These are phyloP conservation scores for Linnaemya tessellans DNA, from an alignment of 2,888 invertebrate genomes.

Conservation along the genomic window DNA sequence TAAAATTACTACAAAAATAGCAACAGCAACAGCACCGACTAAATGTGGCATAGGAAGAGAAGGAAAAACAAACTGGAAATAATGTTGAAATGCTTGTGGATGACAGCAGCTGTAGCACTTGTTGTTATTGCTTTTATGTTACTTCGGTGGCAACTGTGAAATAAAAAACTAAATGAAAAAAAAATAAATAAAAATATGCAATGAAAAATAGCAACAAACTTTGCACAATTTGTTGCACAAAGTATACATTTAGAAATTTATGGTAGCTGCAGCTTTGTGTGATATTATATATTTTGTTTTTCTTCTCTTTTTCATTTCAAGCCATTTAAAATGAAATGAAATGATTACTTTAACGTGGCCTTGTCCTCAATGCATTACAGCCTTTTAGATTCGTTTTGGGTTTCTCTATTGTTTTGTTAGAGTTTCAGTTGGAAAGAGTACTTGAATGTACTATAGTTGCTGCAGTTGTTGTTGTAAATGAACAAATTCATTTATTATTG, in stretches of 20 bases:
- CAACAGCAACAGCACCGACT: conserved; percentile 18
- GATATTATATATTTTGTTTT: not conserved
- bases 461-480: conserved; percentile 31
- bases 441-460: conserved; percentile 6
- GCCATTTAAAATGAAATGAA: conserved; percentile 67
- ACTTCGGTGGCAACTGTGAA: conserved; percentile 39
- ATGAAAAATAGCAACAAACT: conserved; percentile 6
- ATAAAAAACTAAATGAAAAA: not conserved
- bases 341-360: conserved; percentile 69
- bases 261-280: conserved; percentile 44
- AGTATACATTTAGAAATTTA: conserved; percentile 50
- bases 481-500: conserved; percentile 42
- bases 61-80: conserved; percentile 56
- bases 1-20: conserved; percentile 50
- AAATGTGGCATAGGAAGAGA: conserved; percentile 12
- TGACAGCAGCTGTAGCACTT: conserved; percentile 63
- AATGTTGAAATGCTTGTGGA: conserved; percentile 63
- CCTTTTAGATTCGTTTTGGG: conserved; percentile 32
- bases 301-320: conserved; percentile 29
- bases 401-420: conserved; percentile 50
- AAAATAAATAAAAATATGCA: not conserved
- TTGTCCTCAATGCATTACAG: conserved; percentile 68
- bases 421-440: conserved; percentile 34
- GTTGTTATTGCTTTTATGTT: conserved; percentile 43
- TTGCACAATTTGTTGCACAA: conserved; percentile 58